Percentiles rank a stretch among this genome's conserved stretches.
These are phyloP conservation scores for Encarsia formosa DNA, from an alignment of 2,888 invertebrate genomes.

Conservation along the genomic window DNA sequence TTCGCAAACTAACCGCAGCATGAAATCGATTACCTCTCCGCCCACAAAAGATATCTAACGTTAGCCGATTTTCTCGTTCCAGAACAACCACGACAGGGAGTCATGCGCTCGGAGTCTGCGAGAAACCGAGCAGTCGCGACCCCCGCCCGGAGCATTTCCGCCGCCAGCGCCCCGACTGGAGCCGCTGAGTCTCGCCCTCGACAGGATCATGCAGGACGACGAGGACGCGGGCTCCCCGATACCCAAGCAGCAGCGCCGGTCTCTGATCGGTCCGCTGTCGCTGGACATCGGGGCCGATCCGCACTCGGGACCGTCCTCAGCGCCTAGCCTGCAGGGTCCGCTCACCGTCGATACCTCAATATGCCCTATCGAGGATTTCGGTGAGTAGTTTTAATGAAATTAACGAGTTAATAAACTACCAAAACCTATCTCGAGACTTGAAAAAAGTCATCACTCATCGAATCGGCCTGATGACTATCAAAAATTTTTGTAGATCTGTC, in stretches of 20 bases:
- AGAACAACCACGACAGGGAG: constrained; percentile 52
- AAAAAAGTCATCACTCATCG: too few relatives aligned
- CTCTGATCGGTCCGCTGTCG: constrained; percentile 37
- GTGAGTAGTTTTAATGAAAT: too few relatives aligned
- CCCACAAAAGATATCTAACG: too few relatives aligned
- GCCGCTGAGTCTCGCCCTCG: constrained; percentile 6
- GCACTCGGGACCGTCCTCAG: constrained; percentile 23
- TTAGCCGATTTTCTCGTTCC: too few relatives aligned
- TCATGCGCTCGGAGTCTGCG: constrained; percentile 47
- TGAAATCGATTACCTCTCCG: too few relatives aligned
- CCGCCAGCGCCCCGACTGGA: constrained; percentile 43
- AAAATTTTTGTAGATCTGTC: too few relatives aligned
- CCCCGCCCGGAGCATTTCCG: constrained; percentile 57
- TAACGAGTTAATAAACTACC: too few relatives aligned
- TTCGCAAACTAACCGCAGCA: too few relatives aligned
- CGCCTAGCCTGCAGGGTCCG: neutral
- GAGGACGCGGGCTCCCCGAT: neutral
- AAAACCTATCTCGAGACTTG: too few relatives aligned
- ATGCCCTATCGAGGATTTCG: too few relatives aligned
- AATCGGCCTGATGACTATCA: too few relatives aligned
- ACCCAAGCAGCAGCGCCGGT: constrained; percentile 14
- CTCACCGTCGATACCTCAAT: too few relatives aligned
- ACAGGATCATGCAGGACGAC: neutral
- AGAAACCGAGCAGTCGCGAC: constrained; percentile 45
- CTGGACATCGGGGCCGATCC: constrained; percentile 38